Evolutionary conservation across 2,888 invertebrate species (phyloP).

Genomic region (Scotopteryx bipunctaria): DNA sequence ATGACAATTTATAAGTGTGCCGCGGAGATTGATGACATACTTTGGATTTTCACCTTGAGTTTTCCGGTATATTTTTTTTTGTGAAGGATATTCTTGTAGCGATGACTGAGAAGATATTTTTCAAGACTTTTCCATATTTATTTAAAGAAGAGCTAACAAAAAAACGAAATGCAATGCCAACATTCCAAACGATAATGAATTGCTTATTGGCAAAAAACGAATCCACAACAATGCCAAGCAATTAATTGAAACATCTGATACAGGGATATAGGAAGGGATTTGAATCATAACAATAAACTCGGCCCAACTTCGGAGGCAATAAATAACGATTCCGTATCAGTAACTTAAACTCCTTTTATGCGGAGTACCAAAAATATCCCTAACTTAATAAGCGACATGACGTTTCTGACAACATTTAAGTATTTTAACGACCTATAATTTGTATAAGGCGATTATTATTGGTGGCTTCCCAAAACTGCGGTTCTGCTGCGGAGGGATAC

Average conservation of each 20-base stretch:
- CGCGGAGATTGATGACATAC: conserved; percentile 27
- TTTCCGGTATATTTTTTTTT: conserved; percentile 28
- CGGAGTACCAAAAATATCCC: conserved; percentile 30
- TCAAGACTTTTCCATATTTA: neutral
- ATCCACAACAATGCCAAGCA: neutral
- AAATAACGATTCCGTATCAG: conserved; percentile 35
- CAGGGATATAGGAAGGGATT: conserved; percentile 23
- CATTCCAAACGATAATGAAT: neutral
- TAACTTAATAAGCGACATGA: conserved; percentile 38
- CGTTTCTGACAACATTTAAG: conserved; percentile 34
- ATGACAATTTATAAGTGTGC: conserved; percentile 23
- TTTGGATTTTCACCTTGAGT: conserved; percentile 31
- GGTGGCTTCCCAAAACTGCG: conserved; percentile 34
- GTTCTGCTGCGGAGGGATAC: conserved; percentile 30
- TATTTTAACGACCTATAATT: conserved; percentile 39
- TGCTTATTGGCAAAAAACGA: neutral
- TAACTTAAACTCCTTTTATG: conserved; percentile 34
- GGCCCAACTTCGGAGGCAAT: conserved; percentile 27
- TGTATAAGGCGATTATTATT: conserved; percentile 39
- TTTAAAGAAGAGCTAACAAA: neutral
- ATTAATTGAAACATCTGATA: conserved; percentile 2
- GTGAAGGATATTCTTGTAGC: neutral
- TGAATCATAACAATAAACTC: conserved; percentile 24
- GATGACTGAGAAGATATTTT: conserved; percentile 3
- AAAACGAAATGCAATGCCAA: neutral